A percentile compares a stretch with the other conserved stretches of the same genome.
Evolutionary conservation across 2,888 invertebrate genomes (phyloP).

Genomic region (Salticus scenicus): DNA sequence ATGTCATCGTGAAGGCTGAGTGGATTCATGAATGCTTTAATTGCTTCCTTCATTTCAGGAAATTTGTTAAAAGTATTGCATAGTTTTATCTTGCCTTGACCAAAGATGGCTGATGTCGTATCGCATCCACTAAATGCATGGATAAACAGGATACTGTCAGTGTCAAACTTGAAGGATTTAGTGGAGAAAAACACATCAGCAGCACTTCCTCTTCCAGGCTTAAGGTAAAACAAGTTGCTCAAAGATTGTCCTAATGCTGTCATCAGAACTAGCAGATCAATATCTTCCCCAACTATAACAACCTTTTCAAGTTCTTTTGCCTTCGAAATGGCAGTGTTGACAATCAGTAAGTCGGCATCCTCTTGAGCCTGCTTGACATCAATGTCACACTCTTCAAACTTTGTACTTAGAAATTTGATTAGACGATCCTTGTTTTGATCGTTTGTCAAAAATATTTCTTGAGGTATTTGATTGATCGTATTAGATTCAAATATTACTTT

Average conservation of each 20-base stretch:
- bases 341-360: slow-evolving; percentile 5
- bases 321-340: not conserved
- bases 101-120: not conserved
- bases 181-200: not conserved
- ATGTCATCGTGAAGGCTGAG: no score
- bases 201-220: not conserved
- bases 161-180: not conserved
- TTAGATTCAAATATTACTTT: slow-evolving; percentile 6
- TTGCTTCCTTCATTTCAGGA: no score
- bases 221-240: not conserved
- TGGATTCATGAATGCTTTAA: no score
- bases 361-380: not conserved
- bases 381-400: not conserved
- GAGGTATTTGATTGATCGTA: slow-evolving; percentile 1
- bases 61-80: no score
- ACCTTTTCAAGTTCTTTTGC: not conserved
- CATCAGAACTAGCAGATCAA: not conserved
- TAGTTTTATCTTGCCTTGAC: no score
- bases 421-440: slow-evolving; percentile 18
- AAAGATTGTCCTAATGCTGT: not conserved
- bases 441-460: no score
- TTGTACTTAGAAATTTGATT: not conserved
- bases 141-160: not conserved
- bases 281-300: not conserved
- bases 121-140: not conserved